A percentile compares a stretch with the other conserved stretches of the same genome.
These are phyloP conservation scores for Isaurus tuberculatus DNA, from an alignment of 92 coral and sea anemone genomes.

Conservation along the genomic window DNA sequence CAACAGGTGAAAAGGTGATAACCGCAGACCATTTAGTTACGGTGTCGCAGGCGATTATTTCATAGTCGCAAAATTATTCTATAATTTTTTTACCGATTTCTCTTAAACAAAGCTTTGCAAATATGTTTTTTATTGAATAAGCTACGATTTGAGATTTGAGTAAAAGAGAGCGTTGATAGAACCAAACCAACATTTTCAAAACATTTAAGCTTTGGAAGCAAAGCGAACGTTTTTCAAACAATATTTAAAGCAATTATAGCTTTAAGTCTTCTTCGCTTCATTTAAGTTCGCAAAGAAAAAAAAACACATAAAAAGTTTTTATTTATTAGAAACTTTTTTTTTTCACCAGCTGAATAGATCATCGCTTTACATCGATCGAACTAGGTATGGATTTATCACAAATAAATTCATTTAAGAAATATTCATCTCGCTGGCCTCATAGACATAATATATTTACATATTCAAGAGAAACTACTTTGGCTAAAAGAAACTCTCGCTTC, in stretches of 20 bases:
- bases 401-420: not conserved
- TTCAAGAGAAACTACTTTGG: slow-evolving; percentile 23
- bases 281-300: not conserved
- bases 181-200: not conserved
- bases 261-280: not conserved
- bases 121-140: not conserved
- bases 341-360: not conserved
- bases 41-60: slow-evolving; percentile 22
- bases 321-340: not conserved
- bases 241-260: not conserved
- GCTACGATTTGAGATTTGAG: not conserved
- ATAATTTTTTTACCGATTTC: not conserved
- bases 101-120: not conserved
- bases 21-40: slow-evolving; percentile 38
- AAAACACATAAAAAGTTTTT: not conserved
- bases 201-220: not conserved
- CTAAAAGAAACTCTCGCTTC: not conserved
- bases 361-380: not conserved
- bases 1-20: slow-evolving; percentile 42
- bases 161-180: not conserved
- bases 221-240: not conserved
- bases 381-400: not conserved
- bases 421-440: not conserved
- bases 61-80: not conserved
- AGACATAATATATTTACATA: slow-evolving; percentile 25